Conservation (phyloP, 2,113 vertebrate species). For the Corvus hawaiiensis region DNA sequence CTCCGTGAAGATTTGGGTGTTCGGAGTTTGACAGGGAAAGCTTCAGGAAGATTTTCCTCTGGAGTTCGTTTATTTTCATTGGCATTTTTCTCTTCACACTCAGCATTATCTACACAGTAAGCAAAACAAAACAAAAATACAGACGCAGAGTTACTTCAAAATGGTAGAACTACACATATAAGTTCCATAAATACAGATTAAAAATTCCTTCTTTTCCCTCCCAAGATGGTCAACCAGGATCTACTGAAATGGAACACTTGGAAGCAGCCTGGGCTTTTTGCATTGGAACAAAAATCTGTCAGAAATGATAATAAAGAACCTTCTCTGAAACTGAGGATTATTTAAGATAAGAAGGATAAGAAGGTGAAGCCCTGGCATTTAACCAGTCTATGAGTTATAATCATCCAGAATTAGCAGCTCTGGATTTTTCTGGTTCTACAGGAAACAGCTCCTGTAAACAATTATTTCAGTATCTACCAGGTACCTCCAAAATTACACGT, state of each 20-base stretch:
- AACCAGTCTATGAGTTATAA: not conserved
- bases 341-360: not conserved
- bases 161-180: not conserved
- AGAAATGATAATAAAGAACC: not conserved
- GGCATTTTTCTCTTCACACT: not conserved
- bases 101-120: not conserved
- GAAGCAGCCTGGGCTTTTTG: not conserved
- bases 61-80: not conserved
- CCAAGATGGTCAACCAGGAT: not conserved
- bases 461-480: too few relatives aligned
- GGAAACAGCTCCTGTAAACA: not conserved
- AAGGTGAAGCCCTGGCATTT: not conserved
- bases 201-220: not conserved
- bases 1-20: not conserved
- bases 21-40: not conserved
- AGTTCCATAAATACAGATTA: not conserved
- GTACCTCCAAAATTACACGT: fast-evolving
- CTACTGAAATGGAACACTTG: not conserved
- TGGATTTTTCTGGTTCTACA: not conserved
- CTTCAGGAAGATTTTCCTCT: not conserved
- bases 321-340: not conserved
- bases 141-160: not conserved
- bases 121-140: not conserved
- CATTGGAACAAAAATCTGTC: not conserved
- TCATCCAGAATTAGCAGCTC: not conserved